Evolutionary conservation across 1,140 invertebrate species (phyloP), one percentile per base, ranked within the genome.

Genomic region (Oncopodura yosiiana): DNA sequence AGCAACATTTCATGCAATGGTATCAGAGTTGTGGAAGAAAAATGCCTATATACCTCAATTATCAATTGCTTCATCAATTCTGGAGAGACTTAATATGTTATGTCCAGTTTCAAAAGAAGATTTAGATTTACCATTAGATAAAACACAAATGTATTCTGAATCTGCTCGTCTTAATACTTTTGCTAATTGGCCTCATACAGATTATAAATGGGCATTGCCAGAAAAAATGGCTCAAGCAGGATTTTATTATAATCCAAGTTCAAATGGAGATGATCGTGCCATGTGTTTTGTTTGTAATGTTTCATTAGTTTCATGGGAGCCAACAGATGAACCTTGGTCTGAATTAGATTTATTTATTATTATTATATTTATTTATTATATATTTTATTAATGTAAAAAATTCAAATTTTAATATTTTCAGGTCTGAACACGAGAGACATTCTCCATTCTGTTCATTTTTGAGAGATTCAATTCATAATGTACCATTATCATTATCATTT

Each of bases 261-360:
- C 83, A 6, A 81, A 80, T 21, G 88, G 88, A 3, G 88, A 93
- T 68, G 92, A 95, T 70, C 75, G 90, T 55, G 89, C 89, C 1
- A 89, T 94, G 83, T 95, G 92, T 69, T 95, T 94, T 69, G 90
- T 86, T 0, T 95, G 92, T 70, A 87, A 83, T 64, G 86, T 94
- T 3, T 93, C 88, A 66, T 75, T 94, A 3, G 88, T 94, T 1
- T 92, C 86, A 72, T 95, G 92, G 92, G 92, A 95, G 71, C 87
- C 89, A 53, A 91, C 87, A 0, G 91, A 94, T 73, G 90, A 94
- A 70, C 92, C 91, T 0, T 94, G 77, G 77, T 77, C 62, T 62
- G 59, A 48, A 27, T 44, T 11, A 26, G 41, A n/a, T 12, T 46
- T 29, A 12, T 34, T 24, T 52, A 44, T 43, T 39, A 9, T 39